Evolutionary conservation across 2,797 vertebrate species (phyloP).

Genomic region (Myotis myotis): DNA sequence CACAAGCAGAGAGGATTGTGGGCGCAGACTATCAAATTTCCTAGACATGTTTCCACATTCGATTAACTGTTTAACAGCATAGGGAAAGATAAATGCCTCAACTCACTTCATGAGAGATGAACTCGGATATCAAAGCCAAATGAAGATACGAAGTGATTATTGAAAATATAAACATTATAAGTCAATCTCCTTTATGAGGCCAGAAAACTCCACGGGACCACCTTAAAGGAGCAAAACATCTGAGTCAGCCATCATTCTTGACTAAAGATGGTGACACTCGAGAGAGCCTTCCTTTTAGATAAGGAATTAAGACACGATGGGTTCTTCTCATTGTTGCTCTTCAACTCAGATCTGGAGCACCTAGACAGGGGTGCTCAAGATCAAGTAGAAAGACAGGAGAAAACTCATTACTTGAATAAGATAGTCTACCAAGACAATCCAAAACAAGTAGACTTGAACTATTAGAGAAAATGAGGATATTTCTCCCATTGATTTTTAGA

Average conservation of each 20-base stretch:
- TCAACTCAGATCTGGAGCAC: not conserved
- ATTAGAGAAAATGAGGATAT: not conserved
- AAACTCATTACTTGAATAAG: not conserved
- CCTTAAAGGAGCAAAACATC: not conserved
- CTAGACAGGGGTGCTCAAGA: not conserved
- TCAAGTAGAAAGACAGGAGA: not conserved
- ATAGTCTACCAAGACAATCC: no score
- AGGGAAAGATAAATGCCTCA: not conserved
- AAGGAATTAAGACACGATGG: not conserved
- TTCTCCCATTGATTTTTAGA: not conserved
- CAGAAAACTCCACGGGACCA: not conserved
- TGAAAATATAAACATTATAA: rapidly evolving
- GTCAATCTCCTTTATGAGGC: not conserved
- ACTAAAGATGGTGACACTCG: not conserved
- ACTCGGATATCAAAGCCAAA: not conserved
- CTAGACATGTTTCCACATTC: not conserved
- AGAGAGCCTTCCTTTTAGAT: not conserved
- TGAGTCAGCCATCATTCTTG: not conserved
- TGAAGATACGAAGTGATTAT: not conserved
- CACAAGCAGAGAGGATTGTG: rapidly evolving
- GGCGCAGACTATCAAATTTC: not conserved
- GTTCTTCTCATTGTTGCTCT: not conserved
- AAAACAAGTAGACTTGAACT: not conserved
- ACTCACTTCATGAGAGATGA: not conserved
- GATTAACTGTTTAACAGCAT: rapidly evolving